Evolutionary conservation across 2,888 invertebrate genomes (phyloP), one percentile per base, ranked within the genome.

Genomic region (Acanthosepion lycidas): DNA sequence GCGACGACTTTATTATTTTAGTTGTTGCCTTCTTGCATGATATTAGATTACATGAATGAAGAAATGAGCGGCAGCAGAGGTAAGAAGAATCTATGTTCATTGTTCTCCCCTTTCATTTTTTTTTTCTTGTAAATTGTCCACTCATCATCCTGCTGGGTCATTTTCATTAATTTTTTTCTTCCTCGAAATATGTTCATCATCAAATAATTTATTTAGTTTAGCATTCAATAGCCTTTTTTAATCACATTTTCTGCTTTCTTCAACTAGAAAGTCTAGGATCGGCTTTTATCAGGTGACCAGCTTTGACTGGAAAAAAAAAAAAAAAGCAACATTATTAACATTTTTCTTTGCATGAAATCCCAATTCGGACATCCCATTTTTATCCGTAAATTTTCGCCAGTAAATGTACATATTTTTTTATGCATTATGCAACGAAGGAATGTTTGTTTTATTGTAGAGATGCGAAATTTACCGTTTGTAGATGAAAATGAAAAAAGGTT

Each of bases 41-140:
- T 78, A 78, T 33, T 78, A 78, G n/a, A 78, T 78, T 78, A 93
- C 93, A 93, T 93, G 53, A 93, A 93, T 93, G 93, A 93, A 93
- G 93, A 93, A 93, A 93, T 93, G 93, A 93, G 93, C 51, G 53
- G 93, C n/a, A 53, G 33, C 51, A 49, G 93, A 93, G 93, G 93
- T 93, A 53, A 93, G 93, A 78, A 78, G n/a, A n/a, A n/a, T 78
- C 78, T 3, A 3, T 78, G n/a, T n/a, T 33, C 78, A 78, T 78
- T 78, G 78, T 78, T 78, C 28, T 28, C 28, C n/a, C 55, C n/a
- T 78, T 78, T 78, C n/a, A 78, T 78, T 78, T n/a, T 78, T 33
- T n/a, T 78, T 78, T 15, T 78, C n/a, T 78, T 78, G n/a, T 78
- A 33, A n/a, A n/a, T 33, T 78, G 8, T 78, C n/a, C 18, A n/a